Conservation (phyloP, 2,888 invertebrate genomes). For the Parasteatoda lunata region DNA sequence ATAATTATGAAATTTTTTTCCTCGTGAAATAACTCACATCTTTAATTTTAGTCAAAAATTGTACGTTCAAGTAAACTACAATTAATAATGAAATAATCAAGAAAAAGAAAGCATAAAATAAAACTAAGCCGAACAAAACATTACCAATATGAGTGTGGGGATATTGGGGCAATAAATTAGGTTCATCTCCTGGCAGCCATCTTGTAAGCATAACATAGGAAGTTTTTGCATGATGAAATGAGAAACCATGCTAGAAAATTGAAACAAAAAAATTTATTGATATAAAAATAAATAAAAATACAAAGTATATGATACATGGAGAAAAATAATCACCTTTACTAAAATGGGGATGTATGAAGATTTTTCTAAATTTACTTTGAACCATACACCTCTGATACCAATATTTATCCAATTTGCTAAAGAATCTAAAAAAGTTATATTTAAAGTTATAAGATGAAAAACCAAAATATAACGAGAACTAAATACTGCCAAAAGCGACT, state of each 20-base stretch:
- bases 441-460: no score
- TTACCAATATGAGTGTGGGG: conserved; percentile 82
- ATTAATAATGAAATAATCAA: not conserved
- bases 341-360: conserved; percentile 64
- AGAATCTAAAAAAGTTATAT: conserved; percentile 26
- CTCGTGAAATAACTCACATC: not conserved
- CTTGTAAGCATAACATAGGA: conserved; percentile 86
- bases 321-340: conserved; percentile 48
- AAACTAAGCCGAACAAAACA: not conserved
- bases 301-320: not conserved
- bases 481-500: no score
- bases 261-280: not conserved
- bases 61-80: not conserved
- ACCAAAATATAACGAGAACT: no score
- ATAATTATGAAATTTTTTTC: no score
- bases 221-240: conserved; percentile 89
- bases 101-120: not conserved
- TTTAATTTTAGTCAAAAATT: not conserved
- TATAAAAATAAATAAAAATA: not conserved
- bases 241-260: conserved; percentile 79
- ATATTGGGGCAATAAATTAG: conserved; percentile 82
- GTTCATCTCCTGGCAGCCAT: conserved; percentile 82
- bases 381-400: conserved; percentile 62
- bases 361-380: conserved; percentile 53
- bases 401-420: conserved; percentile 46